Conservation (phyloP, 2,888 invertebrate genomes). For the Willowsia nigromaculata region DNA sequence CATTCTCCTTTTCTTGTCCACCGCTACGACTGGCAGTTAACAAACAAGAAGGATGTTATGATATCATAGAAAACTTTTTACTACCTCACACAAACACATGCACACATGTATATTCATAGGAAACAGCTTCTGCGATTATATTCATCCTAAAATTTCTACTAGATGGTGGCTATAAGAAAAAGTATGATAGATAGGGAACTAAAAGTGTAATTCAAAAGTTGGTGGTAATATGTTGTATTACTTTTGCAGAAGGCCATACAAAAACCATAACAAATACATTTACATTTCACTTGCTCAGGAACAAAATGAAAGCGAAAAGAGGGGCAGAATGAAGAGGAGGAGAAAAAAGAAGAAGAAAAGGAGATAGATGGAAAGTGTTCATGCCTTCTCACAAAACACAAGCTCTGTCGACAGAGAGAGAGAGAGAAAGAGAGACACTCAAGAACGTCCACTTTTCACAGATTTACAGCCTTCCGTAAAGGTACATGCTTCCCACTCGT, state of each 20-base stretch:
- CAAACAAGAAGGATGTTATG: constrained; percentile 41
- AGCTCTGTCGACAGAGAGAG: not conserved
- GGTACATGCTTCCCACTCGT: constrained; percentile 49
- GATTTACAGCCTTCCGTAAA: constrained; percentile 68
- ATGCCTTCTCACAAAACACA: constrained; percentile 1
- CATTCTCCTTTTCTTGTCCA: not conserved
- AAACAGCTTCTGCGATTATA: not conserved
- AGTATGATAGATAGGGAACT: not conserved
- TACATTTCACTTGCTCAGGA: constrained; percentile 52
- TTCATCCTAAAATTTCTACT: not conserved
- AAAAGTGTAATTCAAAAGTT: constrained; percentile 68
- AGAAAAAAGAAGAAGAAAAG: not conserved
- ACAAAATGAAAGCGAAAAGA: not conserved
- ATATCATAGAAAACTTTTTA: constrained; percentile 60
- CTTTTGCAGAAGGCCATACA: not conserved
- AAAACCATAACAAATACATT: constrained; percentile 65
- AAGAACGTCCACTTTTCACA: constrained; percentile 66
- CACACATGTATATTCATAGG: constrained; percentile 25
- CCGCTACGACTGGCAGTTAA: constrained; percentile 39
- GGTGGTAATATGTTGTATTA: constrained; percentile 13
- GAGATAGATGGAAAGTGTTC: constrained; percentile 31
- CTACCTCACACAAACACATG: not conserved
- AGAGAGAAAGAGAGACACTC: constrained; percentile 38
- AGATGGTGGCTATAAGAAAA: not conserved
- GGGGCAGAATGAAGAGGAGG: not conserved